Base-by-base conservation (phyloP, 2,888 invertebrate genomes). In the Agriopis leucophaearia region DNA sequence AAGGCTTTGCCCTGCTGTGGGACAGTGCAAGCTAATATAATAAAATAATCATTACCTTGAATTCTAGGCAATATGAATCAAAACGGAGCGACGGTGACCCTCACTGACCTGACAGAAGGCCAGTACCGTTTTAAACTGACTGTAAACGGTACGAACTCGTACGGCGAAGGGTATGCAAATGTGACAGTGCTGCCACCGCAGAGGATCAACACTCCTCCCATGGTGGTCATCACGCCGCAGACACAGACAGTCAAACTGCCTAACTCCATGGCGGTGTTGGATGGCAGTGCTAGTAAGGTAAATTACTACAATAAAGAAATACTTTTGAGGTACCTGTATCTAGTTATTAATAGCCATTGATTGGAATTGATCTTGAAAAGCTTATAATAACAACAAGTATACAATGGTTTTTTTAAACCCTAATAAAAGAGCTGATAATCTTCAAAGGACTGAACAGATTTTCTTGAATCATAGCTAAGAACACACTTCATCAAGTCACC, bases 171-270 rank as follows among this genome's bases (percentile, higher is more conserved):
- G 0, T 96, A 96, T 76, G 98, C 98, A 0, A 99, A 99, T 85
- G 97, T 99, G 4, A 98, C 98, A 0, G 99, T 99, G 13, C 84
- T 97, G 76, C 97, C 98, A 81, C 97, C 97, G 44, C 96, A 96
- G 68, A 94, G 98, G 66, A 96, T 96, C 66, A 99, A 99, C 88
- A 95, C 96, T 72, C 96, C 97, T 0, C 99, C 99, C 0, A 95
- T 96, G 67, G 98, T 98, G 0, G 94, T 98, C 50, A 98, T 99
- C 75, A 97, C 97, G 2, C 99, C 99, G 0, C 95, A 96, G 4
- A 95, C 96, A 45, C 98, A 98, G 88, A 96, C 96, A 9, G 97
- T 99, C 8, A 97, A 98, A 79, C 94, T 98, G 74, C 98, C 99
- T 0, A 99, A 98, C 78, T 97, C 97, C 0, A 97, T 96, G 51